phyloP scores from a whole-genome alignment of 53 echinoderm and acorn worm species.

The Temnopleurus reevesii region DNA sequence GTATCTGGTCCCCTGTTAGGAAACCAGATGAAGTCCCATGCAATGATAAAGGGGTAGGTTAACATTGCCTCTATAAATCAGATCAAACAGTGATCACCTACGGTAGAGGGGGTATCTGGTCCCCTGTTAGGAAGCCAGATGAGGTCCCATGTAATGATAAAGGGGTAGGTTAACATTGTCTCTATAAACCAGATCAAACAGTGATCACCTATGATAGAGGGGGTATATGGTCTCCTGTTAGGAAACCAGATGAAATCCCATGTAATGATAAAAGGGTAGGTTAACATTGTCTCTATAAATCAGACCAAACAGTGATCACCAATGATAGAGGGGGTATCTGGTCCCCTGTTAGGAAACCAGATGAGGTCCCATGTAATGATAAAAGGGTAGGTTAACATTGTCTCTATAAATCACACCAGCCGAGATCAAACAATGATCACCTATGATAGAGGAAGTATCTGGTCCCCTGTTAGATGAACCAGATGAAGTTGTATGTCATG shows the following conservation, averaged over 20 bases:
- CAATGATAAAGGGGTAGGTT: slow-evolving; percentile 27
- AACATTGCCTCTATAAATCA: not conserved
- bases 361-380: slow-evolving; percentile 53
- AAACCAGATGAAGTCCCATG: slow-evolving; percentile 61
- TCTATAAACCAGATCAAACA: slow-evolving; percentile 52
- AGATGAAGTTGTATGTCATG: too few relatives aligned
- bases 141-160: slow-evolving; percentile 54
- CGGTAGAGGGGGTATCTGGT: slow-evolving; percentile 87
- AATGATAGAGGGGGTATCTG: slow-evolving; percentile 88
- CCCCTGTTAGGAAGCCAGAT: slow-evolving; percentile 59
- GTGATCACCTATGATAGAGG: slow-evolving; percentile 84
- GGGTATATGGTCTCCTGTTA: slow-evolving; percentile 74
- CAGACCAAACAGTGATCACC: slow-evolving; percentile 71
- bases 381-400: not conserved
- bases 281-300: not conserved
- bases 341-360: slow-evolving; percentile 65
- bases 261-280: slow-evolving; percentile 49
- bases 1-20: slow-evolving; percentile 72
- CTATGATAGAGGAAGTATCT: slow-evolving; percentile 83
- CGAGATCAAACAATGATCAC: slow-evolving; percentile 76
- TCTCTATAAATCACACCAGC: too few relatives aligned
- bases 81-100: slow-evolving; percentile 76
- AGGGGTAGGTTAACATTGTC: not conserved
- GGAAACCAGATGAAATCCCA: slow-evolving; percentile 53
- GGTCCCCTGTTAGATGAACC: too few relatives aligned